phyloP scores from a whole-genome alignment of 1,140 invertebrate genomes.

The Fopius arisanus region DNA sequence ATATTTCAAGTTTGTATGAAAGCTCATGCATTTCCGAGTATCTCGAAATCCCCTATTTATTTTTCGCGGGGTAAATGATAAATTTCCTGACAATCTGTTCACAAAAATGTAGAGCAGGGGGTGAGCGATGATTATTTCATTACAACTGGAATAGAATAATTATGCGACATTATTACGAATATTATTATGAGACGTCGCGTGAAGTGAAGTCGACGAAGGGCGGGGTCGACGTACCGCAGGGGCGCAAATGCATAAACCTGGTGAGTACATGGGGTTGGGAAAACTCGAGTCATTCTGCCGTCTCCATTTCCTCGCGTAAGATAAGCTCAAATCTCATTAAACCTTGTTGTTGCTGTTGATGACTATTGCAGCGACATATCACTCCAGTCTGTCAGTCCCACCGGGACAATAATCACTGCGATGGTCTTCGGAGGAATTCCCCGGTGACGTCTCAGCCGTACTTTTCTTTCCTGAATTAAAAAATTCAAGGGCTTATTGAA shows the following conservation, averaged over 20 bases:
- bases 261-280: background rate
- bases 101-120: no score
- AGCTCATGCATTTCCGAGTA: background rate
- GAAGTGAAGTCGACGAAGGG: background rate
- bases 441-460: background rate
- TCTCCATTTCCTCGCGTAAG: conserved; percentile 21
- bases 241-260: background rate
- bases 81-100: no score
- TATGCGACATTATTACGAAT: background rate
- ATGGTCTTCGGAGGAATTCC: background rate
- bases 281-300: background rate
- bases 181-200: background rate
- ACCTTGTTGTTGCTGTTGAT: conserved; percentile 41
- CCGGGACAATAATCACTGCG: background rate
- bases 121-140: no score
- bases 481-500: no score
- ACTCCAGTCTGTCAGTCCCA: background rate
- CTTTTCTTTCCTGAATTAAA: no score
- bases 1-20: background rate
- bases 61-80: background rate
- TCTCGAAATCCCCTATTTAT: background rate
- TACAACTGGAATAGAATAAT: no score
- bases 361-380: background rate
- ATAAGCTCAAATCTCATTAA: conserved; percentile 51
- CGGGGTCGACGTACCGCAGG: background rate